Percentiles rank a stretch among this genome's conserved stretches.
Conservation (phyloP, 2,797 vertebrate species). For the Sebastes trivittatus region DNA sequence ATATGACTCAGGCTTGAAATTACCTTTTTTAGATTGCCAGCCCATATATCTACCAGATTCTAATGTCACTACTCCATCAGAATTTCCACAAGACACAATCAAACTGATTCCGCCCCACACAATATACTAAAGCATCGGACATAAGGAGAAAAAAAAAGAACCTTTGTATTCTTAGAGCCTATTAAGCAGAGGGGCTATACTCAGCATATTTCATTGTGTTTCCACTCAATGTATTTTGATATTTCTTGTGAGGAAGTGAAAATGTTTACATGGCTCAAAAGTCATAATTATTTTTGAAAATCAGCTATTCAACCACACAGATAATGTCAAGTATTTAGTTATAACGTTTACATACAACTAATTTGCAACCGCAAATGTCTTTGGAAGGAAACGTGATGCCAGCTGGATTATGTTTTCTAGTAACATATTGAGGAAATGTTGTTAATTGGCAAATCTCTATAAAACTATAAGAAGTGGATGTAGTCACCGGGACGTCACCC, state of each 20-base stretch:
- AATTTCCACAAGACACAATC: not conserved
- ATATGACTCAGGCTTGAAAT: conserved; percentile 37
- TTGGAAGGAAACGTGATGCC: too few species aligned
- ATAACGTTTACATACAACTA: not conserved
- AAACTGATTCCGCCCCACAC: not conserved
- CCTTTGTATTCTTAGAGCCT: not conserved
- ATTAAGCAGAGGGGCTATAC: not conserved
- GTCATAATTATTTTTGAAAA: not conserved
- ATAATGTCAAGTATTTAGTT: too few species aligned
- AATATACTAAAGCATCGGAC: not conserved
- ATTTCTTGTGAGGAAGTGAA: not conserved
- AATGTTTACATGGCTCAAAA: not conserved
- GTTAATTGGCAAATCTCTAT: too few species aligned
- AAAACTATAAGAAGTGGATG: too few species aligned
- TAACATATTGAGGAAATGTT: too few species aligned
- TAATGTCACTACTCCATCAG: not conserved
- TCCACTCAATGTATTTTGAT: not conserved
- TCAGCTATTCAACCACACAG: not conserved
- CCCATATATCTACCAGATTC: not conserved
- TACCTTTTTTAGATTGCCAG: conserved; percentile 19
- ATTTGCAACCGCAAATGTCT: not conserved
- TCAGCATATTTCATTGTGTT: not conserved
- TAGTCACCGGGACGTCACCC: too few species aligned
- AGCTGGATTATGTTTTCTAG: too few species aligned
- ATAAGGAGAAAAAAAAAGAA: not conserved